phyloP scores from a whole-genome alignment of 2,888 invertebrate species.

The Drosophila borealis region DNA sequence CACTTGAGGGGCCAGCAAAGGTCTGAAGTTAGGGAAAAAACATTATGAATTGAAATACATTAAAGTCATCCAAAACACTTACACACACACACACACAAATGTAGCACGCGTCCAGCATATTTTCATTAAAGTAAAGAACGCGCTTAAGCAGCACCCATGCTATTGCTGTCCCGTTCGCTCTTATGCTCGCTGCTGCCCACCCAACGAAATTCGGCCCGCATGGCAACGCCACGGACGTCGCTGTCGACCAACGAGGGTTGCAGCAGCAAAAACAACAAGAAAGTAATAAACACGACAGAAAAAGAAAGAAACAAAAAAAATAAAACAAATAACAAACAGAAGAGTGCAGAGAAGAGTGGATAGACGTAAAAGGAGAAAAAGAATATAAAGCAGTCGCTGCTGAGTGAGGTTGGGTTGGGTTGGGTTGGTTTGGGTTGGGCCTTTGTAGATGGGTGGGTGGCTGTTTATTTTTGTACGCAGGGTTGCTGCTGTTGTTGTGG shows the following conservation, averaged over 20 bases:
- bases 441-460: conserved; percentile 20
- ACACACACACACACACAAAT: neutral
- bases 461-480: conserved; percentile 67
- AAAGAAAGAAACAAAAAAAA: conserved; percentile 22
- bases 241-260: conserved; percentile 45
- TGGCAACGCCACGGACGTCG: conserved; percentile 44
- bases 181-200: conserved; percentile 12
- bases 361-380: conserved; percentile 7
- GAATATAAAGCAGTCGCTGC: conserved; percentile 19
- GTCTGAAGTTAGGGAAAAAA: conserved; percentile 40
- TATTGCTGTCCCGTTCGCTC: conserved; percentile 14
- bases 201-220: conserved; percentile 40
- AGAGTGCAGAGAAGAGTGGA: conserved; percentile 10
- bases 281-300: conserved; percentile 65
- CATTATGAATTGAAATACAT: conserved; percentile 50
- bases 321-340: conserved; percentile 17
- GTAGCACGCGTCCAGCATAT: conserved; percentile 13
- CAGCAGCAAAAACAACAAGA: conserved; percentile 27
- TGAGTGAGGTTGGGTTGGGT: conserved; percentile 26
- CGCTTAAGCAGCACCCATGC: conserved; percentile 14
- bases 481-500: conserved; percentile 49
- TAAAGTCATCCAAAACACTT: conserved; percentile 46
- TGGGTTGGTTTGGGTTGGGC: conserved; percentile 5
- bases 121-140: conserved; percentile 63
- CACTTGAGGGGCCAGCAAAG: neutral